Evolutionary conservation across 2,113 vertebrate species (phyloP).

Genomic region (Mus musculus): DNA sequence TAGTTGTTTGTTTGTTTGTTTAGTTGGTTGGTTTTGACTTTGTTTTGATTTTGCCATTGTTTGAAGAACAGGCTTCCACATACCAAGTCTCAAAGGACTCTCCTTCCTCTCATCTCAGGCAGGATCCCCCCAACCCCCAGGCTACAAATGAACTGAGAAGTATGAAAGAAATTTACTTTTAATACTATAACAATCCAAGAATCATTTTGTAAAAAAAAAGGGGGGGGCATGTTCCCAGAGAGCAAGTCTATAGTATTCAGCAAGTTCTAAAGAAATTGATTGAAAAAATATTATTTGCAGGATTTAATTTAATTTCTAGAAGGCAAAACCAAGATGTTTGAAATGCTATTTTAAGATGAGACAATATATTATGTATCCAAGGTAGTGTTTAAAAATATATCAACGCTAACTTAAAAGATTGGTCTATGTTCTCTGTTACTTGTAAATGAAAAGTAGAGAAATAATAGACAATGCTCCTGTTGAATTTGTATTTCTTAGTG

Average conservation of each 20-base stretch:
- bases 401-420: background rate
- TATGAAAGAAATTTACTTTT: background rate
- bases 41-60: background rate
- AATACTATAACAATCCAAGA: background rate
- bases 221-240: background rate
- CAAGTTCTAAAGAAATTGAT: constrained; percentile 38
- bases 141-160: background rate
- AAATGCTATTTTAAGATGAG: background rate
- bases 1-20: too few species aligned
- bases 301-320: constrained; percentile 37
- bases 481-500: background rate
- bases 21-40: background rate
- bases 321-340: background rate
- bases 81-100: background rate
- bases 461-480: background rate
- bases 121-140: background rate
- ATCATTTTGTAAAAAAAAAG: background rate
- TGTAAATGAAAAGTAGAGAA: background rate
- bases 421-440: background rate
- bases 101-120: background rate
- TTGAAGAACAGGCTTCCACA: background rate
- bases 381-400: background rate
- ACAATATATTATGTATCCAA: background rate
- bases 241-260: background rate
- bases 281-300: background rate